Percentiles rank a stretch among this genome's conserved stretches.
These are phyloP conservation scores for Micropoecilia bifurca DNA, from an alignment of 2,797 vertebrate species.

Conservation along the genomic window DNA sequence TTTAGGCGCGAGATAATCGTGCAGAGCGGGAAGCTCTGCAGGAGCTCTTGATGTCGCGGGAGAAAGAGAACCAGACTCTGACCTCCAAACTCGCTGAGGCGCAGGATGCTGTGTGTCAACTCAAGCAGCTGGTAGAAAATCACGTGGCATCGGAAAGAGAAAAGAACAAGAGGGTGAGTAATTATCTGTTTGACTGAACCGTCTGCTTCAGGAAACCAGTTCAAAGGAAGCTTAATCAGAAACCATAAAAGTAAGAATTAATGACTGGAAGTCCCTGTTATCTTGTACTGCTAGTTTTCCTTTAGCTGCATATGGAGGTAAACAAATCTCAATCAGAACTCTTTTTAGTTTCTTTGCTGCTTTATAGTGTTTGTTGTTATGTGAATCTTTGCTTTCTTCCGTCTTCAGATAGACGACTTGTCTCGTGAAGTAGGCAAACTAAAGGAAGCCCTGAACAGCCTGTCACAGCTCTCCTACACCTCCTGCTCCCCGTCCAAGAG, in stretches of 20 bases:
- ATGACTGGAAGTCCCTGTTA: not conserved
- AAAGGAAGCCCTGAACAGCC: constrained; percentile 96
- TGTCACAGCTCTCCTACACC: constrained; percentile 95
- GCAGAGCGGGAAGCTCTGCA: constrained; percentile 86
- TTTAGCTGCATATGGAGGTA: not conserved
- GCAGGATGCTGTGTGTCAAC: constrained; percentile 88
- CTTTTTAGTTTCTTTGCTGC: not conserved
- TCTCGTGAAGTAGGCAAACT: constrained; percentile 93
- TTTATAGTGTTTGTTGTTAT: not conserved
- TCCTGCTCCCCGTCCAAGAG: constrained; percentile 83
- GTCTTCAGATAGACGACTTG: constrained; percentile 90
- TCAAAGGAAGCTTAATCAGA: not conserved
- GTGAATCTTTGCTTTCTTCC: not conserved
- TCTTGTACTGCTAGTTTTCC: not conserved
- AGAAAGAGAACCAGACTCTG: constrained; percentile 86
- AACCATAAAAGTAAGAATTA: not conserved
- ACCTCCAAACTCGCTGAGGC: constrained; percentile 84
- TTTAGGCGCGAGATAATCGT: constrained; percentile 83
- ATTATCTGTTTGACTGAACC: not conserved
- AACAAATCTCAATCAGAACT: not conserved
- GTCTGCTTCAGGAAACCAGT: not conserved
- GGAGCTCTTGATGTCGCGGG: constrained; percentile 82
- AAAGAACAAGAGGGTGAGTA: constrained; percentile 93
- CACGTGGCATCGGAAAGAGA: constrained; percentile 91
- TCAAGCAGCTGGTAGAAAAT: constrained; percentile 89